These are phyloP conservation scores for Furnarius figulus DNA, from an alignment of 2,113 vertebrate species.

Conservation along the genomic window DNA sequence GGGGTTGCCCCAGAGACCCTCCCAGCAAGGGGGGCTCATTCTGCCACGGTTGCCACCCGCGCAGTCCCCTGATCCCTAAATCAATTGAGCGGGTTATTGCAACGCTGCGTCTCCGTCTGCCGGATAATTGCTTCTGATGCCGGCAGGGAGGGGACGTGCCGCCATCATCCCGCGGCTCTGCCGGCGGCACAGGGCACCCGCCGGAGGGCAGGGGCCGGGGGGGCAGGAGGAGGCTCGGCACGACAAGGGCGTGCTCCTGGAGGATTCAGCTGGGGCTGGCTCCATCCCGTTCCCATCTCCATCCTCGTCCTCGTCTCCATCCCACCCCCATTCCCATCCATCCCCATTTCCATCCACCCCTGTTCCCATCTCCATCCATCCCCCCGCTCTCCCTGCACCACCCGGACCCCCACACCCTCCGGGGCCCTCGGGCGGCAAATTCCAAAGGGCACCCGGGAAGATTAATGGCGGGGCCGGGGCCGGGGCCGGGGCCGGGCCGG, in stretches of 20 bases:
- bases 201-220: neutral
- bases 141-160: neutral
- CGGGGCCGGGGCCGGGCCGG: neutral
- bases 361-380: neutral
- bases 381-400: neutral
- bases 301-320: neutral
- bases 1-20: neutral
- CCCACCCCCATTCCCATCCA: neutral
- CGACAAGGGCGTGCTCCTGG: accelerated
- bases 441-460: constrained; percentile 56
- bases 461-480: constrained; percentile 25
- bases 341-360: neutral
- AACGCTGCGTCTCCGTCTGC: neutral
- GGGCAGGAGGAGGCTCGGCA: accelerated
- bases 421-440: constrained; percentile 20
- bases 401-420: neutral
- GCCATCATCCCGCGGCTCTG: neutral
- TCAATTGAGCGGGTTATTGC: neutral
- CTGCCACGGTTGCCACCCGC: neutral
- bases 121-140: neutral
- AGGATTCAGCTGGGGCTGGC: accelerated
- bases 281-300: neutral
- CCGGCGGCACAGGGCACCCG: accelerated
- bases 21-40: neutral
- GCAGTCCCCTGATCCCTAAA: neutral